Conservation (phyloP, 2,888 invertebrate species). For the Hypolimnas misippus region DNA sequence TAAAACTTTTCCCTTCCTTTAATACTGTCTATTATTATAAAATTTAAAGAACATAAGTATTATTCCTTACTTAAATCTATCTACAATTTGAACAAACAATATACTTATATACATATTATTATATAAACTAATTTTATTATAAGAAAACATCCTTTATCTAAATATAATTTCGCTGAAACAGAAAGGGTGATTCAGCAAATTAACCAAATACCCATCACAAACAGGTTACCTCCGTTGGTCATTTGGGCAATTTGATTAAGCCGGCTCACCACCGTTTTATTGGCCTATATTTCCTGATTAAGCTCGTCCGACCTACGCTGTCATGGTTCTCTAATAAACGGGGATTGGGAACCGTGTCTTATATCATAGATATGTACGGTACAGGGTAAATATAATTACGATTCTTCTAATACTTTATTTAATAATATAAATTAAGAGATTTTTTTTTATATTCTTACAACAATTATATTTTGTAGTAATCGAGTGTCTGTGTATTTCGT, state of each 20-base stretch:
- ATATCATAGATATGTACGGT: constrained; percentile 32
- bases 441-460: too few relatives aligned
- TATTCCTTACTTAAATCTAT: too few relatives aligned
- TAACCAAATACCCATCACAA: constrained; percentile 32
- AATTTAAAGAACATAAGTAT: too few relatives aligned
- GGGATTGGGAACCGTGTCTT: constrained; percentile 50
- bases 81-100: too few relatives aligned
- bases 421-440: too few relatives aligned
- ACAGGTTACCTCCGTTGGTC: constrained; percentile 55
- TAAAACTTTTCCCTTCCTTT: too few relatives aligned
- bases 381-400: neutral
- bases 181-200: constrained; percentile 16
- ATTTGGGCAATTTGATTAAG: constrained; percentile 78
- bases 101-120: too few relatives aligned
- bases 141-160: neutral
- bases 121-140: too few relatives aligned
- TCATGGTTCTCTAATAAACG: constrained; percentile 53
- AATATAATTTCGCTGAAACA: neutral
- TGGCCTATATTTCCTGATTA: constrained; percentile 81
- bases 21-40: too few relatives aligned
- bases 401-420: neutral
- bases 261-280: constrained; percentile 71
- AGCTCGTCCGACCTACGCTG: constrained; percentile 56
- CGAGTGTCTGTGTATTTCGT: too few relatives aligned
- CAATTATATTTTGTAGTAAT: too few relatives aligned